Evolutionary conservation across 2,888 invertebrate genomes (phyloP).

Genomic region (Ennomos erosarius): DNA sequence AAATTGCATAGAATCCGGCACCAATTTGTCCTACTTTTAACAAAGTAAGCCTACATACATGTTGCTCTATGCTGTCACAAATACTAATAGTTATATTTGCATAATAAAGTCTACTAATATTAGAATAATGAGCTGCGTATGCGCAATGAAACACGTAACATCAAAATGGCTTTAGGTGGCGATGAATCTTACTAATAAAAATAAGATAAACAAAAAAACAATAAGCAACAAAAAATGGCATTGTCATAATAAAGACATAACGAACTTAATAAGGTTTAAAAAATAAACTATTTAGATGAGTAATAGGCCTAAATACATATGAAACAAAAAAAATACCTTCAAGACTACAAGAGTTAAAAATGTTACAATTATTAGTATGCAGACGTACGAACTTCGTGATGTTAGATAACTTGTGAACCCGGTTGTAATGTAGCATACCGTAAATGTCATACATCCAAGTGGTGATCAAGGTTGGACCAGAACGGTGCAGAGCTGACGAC

Average conservation of each 20-base stretch:
- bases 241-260: too few species aligned
- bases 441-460: constrained; percentile 15
- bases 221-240: too few species aligned
- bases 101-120: constrained; percentile 41
- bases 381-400: not conserved
- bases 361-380: not conserved
- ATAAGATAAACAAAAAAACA: not conserved
- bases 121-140: constrained; percentile 42
- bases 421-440: constrained; percentile 1
- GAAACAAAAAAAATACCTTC: too few species aligned
- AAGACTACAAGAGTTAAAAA: not conserved
- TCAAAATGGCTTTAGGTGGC: constrained; percentile 35
- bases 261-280: too few species aligned
- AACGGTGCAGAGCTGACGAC: not conserved
- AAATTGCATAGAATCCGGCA: constrained; percentile 18
- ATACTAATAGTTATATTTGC: constrained; percentile 35
- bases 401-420: constrained; percentile 14
- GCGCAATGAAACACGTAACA: constrained; percentile 43
- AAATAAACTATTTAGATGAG: too few species aligned
- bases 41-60: constrained; percentile 27
- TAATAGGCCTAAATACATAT: too few species aligned
- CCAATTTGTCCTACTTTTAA: constrained; percentile 16
- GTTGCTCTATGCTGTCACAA: constrained; percentile 13
- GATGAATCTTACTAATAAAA: constrained; percentile 11
- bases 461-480: constrained; percentile 11